phyloP scores from a whole-genome alignment of 2,888 invertebrate genomes.

The Brachypalpus laphriformis region DNA sequence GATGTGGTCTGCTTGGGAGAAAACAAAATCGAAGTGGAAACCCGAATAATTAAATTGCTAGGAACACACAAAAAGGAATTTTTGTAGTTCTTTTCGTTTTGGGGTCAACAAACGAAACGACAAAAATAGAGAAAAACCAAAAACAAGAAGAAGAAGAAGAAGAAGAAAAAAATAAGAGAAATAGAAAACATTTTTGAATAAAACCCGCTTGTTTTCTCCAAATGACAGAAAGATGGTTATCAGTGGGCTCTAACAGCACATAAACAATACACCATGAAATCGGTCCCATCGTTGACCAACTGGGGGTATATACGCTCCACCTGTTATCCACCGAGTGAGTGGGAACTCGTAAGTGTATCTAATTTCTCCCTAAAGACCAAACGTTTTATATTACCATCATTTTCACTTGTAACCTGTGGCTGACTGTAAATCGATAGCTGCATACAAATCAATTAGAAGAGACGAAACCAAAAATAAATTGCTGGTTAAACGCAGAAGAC shows the following conservation, averaged over 20 bases:
- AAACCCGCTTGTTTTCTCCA: conserved; percentile 67
- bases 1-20: conserved; percentile 19
- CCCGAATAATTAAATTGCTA: conserved; percentile 72
- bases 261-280: conserved; percentile 71
- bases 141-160: not conserved
- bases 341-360: conserved; percentile 70
- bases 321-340: conserved; percentile 45
- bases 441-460: conserved; percentile 71
- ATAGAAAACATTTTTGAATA: conserved; percentile 60
- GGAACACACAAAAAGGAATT: conserved; percentile 68
- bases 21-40: conserved; percentile 62
- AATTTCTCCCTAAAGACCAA: conserved; percentile 72
- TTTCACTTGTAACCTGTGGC: conserved; percentile 57
- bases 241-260: conserved; percentile 63
- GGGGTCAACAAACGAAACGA: conserved; percentile 74
- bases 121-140: conserved; percentile 39
- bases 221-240: conserved; percentile 68
- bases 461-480: conserved; percentile 39
- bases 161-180: not conserved
- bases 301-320: conserved; percentile 41
- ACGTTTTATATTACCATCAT: conserved; percentile 53
- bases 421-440: conserved; percentile 68
- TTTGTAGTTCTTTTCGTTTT: conserved; percentile 32
- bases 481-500: too few relatives aligned
- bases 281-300: conserved; percentile 34